These are phyloP conservation scores for Eueides isabella DNA, from an alignment of 1,140 invertebrate genomes.

Conservation along the genomic window DNA sequence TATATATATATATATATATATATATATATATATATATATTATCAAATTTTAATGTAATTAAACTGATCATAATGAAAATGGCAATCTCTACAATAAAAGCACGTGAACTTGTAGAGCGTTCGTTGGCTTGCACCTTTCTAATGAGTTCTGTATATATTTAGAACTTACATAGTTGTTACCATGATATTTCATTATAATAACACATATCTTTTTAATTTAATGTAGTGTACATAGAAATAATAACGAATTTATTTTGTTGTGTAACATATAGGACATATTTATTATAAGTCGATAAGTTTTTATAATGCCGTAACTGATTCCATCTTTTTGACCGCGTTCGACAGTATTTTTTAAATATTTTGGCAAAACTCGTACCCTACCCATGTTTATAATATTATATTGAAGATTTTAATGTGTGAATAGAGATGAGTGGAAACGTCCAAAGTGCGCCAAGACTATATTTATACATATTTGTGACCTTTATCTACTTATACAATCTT, in stretches of 20 bases:
- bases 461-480: not conserved
- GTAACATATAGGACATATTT: no score
- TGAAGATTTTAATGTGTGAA: no score
- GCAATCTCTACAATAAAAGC: slow-evolving; percentile 46
- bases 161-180: slow-evolving; percentile 16
- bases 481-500: not conserved
- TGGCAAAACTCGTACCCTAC: no score
- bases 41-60: slow-evolving; percentile 6
- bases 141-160: slow-evolving; percentile 37
- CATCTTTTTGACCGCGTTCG: no score
- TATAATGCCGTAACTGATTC: no score
- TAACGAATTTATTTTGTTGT: no score
- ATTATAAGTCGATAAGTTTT: no score
- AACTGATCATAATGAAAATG: slow-evolving; percentile 23
- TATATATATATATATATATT: no score
- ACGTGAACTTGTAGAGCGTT: slow-evolving; percentile 54
- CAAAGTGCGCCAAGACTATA: not conserved
- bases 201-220: not conserved
- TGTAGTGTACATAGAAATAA: no score
- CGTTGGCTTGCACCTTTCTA: slow-evolving; percentile 46
- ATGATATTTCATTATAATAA: slow-evolving; percentile 19
- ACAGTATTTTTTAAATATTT: no score
- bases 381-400: no score
- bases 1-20: no score
- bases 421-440: not conserved